Percentiles rank a stretch among this genome's conserved stretches.
Evolutionary conservation across 2,797 vertebrate species (phyloP).

Genomic region (Cyprinella venusta): DNA sequence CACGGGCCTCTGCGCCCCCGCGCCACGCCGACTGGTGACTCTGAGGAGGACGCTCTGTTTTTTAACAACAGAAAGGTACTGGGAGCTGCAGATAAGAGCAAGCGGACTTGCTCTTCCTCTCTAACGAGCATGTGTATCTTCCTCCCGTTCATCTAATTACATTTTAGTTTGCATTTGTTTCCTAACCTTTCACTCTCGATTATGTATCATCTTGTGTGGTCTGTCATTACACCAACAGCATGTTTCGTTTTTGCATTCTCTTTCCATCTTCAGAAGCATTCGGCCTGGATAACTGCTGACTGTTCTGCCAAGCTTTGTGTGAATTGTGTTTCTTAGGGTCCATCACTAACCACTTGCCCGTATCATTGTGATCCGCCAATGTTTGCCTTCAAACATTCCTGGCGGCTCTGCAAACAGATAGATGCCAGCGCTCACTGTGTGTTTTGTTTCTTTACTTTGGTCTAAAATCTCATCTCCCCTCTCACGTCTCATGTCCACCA

Average conservation of each 20-base stretch:
- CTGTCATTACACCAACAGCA: not conserved
- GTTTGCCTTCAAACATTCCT: conserved; percentile 57
- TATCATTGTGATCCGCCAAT: conserved; percentile 21
- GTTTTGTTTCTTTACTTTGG: conserved; percentile 26
- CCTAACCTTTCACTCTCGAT: conserved; percentile 48
- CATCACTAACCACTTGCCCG: conserved; percentile 15
- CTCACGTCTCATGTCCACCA: conserved; percentile 1
- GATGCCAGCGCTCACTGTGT: conserved; percentile 54
- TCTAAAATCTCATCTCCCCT: conserved; percentile 20
- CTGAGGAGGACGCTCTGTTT: conserved; percentile 57
- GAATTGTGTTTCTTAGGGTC: conserved; percentile 60
- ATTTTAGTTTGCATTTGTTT: conserved; percentile 8
- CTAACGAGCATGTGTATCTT: conserved; percentile 6
- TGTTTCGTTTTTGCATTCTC: conserved; percentile 33
- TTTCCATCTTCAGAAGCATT: conserved; percentile 66
- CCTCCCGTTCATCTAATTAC: not conserved
- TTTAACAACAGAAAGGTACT: conserved; percentile 76
- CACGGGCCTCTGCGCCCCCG: conserved; percentile 79
- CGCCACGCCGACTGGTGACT: conserved; percentile 83
- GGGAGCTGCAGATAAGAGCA: conserved; percentile 21
- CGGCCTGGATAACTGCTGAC: conserved; percentile 63
- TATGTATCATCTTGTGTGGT: not conserved
- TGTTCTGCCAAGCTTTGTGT: conserved; percentile 64
- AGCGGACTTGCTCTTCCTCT: not conserved
- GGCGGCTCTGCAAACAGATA: conserved; percentile 51